Evolutionary conservation across 2,113 vertebrate genomes (phyloP).

Genomic region (Tetraodon nigroviridis): DNA sequence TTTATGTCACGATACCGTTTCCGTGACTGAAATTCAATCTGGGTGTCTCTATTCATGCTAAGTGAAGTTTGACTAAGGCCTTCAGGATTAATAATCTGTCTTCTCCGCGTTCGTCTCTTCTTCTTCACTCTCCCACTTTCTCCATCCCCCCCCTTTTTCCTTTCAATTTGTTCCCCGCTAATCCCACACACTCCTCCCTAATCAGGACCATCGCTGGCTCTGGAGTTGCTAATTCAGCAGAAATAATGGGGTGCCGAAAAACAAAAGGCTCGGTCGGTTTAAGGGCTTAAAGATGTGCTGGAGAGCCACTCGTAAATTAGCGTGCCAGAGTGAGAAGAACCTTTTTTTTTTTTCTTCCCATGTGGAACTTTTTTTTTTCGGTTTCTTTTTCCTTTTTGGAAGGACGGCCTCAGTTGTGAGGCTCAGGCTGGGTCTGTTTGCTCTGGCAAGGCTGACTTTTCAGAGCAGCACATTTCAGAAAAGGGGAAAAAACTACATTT

Average conservation of each 20-base stretch:
- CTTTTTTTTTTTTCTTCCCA: slow-evolving; percentile 59
- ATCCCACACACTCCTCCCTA: slow-evolving; percentile 82
- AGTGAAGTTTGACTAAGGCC: neutral
- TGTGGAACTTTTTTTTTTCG: slow-evolving; percentile 72
- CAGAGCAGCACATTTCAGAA: slow-evolving; percentile 58
- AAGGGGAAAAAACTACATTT: slow-evolving; percentile 28
- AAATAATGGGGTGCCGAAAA: slow-evolving; percentile 87
- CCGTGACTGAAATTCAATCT: neutral
- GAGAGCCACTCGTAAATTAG: slow-evolving; percentile 92
- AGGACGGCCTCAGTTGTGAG: slow-evolving; percentile 46
- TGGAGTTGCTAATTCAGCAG: slow-evolving; percentile 91
- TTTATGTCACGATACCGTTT: neutral
- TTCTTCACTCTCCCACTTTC: slow-evolving; percentile 15
- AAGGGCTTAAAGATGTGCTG: slow-evolving; percentile 87
- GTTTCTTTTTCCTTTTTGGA: slow-evolving; percentile 51
- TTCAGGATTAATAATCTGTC: neutral
- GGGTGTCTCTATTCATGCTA: too few species aligned
- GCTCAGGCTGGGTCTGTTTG: slow-evolving; percentile 63
- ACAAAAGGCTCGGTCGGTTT: slow-evolving; percentile 79
- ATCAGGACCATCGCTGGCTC: slow-evolving; percentile 83
- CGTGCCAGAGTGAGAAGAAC: slow-evolving; percentile 77
- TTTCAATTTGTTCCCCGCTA: slow-evolving; percentile 71
- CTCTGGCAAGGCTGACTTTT: slow-evolving; percentile 66
- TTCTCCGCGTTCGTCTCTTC: slow-evolving; percentile 14
- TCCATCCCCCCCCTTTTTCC: slow-evolving; percentile 1